phyloP scores from a whole-genome alignment of 1,140 invertebrate genomes.

The Zophobas morio region DNA sequence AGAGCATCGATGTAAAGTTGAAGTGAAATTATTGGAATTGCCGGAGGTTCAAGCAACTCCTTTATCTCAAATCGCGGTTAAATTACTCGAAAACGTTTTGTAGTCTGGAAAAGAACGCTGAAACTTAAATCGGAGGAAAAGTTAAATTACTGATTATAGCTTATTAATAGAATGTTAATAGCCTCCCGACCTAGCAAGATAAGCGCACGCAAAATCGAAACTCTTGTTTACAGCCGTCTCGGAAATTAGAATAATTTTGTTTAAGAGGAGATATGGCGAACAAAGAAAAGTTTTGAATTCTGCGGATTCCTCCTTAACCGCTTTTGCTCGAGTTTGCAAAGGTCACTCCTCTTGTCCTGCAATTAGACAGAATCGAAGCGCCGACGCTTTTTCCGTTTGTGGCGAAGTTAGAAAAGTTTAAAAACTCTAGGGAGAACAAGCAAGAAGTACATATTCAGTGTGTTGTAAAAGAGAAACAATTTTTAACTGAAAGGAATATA shows the following conservation, averaged over 20 bases:
- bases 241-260: conserved; percentile 8
- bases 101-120: conserved; percentile 18
- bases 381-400: background rate
- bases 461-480: conserved; percentile 43
- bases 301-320: background rate
- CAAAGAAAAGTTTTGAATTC: background rate
- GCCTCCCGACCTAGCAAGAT: background rate
- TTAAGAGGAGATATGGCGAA: background rate
- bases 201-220: conserved; percentile 20
- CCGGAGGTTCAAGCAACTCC: conserved; percentile 40
- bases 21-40: conserved; percentile 43
- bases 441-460: conserved; percentile 30
- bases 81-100: conserved; percentile 43
- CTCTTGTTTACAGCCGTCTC: background rate
- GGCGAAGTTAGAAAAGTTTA: conserved; percentile 33
- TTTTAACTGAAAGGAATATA: conserved; percentile 45
- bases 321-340: background rate
- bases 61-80: conserved; percentile 41
- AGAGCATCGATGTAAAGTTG: conserved; percentile 38
- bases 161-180: conserved; percentile 42
- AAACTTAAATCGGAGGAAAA: conserved; percentile 22
- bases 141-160: conserved; percentile 37
- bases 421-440: conserved; percentile 26
- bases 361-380: conserved; percentile 22
- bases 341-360: background rate